Base-by-base conservation (phyloP, 2,797 vertebrate genomes). In the Gymnodraco acuticeps region DNA sequence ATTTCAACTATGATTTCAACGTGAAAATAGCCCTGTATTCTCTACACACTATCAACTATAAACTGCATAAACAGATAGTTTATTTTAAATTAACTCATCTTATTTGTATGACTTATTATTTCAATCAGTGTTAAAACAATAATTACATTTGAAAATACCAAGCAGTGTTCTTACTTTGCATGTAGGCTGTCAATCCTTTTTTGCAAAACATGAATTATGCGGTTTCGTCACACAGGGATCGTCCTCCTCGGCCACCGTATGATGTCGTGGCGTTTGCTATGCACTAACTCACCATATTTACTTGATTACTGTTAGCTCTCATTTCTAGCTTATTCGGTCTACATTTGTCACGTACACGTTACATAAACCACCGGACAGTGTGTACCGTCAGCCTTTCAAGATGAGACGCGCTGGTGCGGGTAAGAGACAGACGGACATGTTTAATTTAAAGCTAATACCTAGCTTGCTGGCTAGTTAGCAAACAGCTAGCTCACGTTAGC, bases 351-450 rank as follows among this genome's bases (percentile, higher is more conserved):
- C 1, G n/a, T 3, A 10, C 8, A 42, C n/a, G 11, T 50, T 9
- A 20, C n/a, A 54, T 2, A 45, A 16, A 38, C 3, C 19, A 9
- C 7, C 20, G 6, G 53, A 3, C 59, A 59, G 55, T 19, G 5
- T 65, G 23, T 50, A 16, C 0, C 15, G 38, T 42, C 3, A 54
- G 63, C 43, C 19, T 19, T 27, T 68, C 45, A 87, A 70, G 45
- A 96, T 96, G 95, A 94, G 95, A 70, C 95, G 95, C 60, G 81
- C 91, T 10, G 94, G 93, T 74, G 69, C 95, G 66, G 93, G 95
- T 96, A 83, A 92, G 93, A 80, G 33, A 77, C 48, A 14, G 3
- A 14, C 14, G 0, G 7, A 5, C 9, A 48, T n/a, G 13, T 38
- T 1, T 9, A 0, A 27, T 59, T 38, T 9, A 48, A 41, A 53